A percentile compares a stretch with the other conserved stretches of the same genome.
phyloP scores from a whole-genome alignment of 2,797 vertebrate species.

The Pogonophryne albipinna region DNA sequence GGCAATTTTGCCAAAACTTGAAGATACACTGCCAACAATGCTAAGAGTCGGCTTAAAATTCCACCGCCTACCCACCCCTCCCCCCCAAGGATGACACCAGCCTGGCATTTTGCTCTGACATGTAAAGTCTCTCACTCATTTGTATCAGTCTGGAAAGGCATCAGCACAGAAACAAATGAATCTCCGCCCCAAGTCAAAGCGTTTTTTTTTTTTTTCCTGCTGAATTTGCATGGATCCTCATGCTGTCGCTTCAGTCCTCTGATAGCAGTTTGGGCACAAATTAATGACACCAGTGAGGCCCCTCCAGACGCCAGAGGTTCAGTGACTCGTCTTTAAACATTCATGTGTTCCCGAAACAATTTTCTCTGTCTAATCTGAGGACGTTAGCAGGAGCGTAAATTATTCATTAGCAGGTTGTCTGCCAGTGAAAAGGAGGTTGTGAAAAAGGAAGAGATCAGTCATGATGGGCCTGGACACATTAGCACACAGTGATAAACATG shows the following conservation, averaged over 20 bases:
- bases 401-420: conserved; percentile 80
- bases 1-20: conserved; percentile 68
- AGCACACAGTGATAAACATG: conserved; percentile 54
- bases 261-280: conserved; percentile 73
- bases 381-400: conserved; percentile 78
- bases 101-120: conserved; percentile 43
- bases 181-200: conserved; percentile 44
- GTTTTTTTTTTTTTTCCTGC: conserved; percentile 11
- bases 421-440: conserved; percentile 67
- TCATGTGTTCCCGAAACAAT: conserved; percentile 84
- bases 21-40: conserved; percentile 66
- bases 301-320: conserved; percentile 71
- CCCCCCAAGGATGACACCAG: conserved; percentile 40
- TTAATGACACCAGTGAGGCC: conserved; percentile 72
- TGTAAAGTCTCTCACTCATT: conserved; percentile 58
- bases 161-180: conserved; percentile 56
- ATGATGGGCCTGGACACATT: conserved; percentile 59
- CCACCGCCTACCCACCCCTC: conserved; percentile 16
- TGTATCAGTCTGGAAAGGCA: conserved; percentile 49
- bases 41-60: conserved; percentile 68
- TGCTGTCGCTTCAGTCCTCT: conserved; percentile 49
- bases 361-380: conserved; percentile 85
- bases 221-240: conserved; percentile 60
- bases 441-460: conserved; percentile 64
- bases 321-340: conserved; percentile 86